These are phyloP conservation scores for Sipha maydis DNA, from an alignment of 2,888 invertebrate species.

Conservation along the genomic window DNA sequence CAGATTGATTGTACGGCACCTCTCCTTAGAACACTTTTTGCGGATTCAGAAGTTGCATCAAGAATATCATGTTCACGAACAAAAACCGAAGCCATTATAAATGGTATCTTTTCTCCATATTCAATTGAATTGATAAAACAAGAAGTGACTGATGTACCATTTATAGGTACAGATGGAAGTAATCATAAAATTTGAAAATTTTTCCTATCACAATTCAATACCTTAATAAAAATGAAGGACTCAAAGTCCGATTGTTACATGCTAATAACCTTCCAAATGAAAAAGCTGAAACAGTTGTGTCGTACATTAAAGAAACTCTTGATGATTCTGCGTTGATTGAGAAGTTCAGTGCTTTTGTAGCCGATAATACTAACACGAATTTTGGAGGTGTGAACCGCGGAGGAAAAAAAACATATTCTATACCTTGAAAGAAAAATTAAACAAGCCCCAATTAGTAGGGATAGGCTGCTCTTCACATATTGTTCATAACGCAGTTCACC, in stretches of 20 bases:
- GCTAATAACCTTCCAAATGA: too few relatives aligned
- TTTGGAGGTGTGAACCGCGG: constrained; percentile 26
- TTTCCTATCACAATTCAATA: too few relatives aligned
- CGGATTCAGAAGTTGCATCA: constrained; percentile 63
- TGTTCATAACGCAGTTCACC: background rate
- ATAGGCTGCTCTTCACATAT: constrained; percentile 28
- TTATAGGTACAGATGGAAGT: background rate
- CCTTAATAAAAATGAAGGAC: too few relatives aligned
- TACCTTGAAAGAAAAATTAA: constrained; percentile 25
- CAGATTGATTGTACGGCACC: constrained; percentile 64
- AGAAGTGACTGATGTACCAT: too few relatives aligned
- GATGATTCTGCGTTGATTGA: too few relatives aligned
- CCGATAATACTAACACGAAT: constrained; percentile 27
- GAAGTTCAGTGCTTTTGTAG: constrained; percentile 24
- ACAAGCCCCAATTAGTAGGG: constrained; percentile 1
- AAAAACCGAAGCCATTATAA: background rate
- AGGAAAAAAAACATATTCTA: constrained; percentile 37
- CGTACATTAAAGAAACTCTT: too few relatives aligned
- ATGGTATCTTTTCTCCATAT: background rate
- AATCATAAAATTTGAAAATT: too few relatives aligned
- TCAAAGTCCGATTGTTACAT: too few relatives aligned
- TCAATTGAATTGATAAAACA: too few relatives aligned
- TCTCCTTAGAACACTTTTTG: constrained; percentile 62
- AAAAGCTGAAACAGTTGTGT: constrained; percentile 17
- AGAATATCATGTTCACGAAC: background rate